Conservation (phyloP, 2,888 invertebrate species). For the Ophion ellenae region DNA sequence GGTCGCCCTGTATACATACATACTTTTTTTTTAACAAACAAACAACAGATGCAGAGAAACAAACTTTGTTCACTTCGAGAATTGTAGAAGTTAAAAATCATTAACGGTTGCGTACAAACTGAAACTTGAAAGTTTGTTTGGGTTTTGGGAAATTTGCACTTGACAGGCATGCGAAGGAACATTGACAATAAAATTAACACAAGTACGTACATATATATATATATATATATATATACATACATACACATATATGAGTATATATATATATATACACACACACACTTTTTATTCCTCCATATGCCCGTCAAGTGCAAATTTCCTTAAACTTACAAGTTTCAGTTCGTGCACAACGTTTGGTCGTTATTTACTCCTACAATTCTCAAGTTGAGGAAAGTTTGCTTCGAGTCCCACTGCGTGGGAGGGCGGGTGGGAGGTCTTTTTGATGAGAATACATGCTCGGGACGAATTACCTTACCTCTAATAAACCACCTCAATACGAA, state of each 20-base stretch:
- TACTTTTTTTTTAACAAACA: no score
- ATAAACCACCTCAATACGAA: conserved; percentile 37
- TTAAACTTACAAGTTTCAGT: not conserved
- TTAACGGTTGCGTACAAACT: not conserved
- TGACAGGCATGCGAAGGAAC: not conserved
- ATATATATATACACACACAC: not conserved
- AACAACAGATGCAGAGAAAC: no score
- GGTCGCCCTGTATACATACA: no score
- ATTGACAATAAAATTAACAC: not conserved
- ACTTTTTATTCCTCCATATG: not conserved
- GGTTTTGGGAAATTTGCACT: not conserved
- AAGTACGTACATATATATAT: not conserved
- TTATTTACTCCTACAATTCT: conserved; percentile 32
- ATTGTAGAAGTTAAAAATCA: not conserved
- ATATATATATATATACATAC: no score
- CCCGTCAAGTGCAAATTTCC: conserved; percentile 6
- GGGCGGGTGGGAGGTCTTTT: not conserved
- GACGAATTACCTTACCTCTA: conserved; percentile 1
- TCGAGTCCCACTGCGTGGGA: not conserved
- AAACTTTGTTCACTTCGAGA: not conserved
- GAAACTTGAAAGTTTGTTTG: not conserved
- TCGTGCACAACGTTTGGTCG: not conserved
- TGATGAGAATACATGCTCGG: conserved; percentile 23
- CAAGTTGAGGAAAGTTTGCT: conserved; percentile 29
- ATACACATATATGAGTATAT: no score